Evolutionary conservation across 2,797 vertebrate species (phyloP).

Genomic region (Pangasius macronema): DNA sequence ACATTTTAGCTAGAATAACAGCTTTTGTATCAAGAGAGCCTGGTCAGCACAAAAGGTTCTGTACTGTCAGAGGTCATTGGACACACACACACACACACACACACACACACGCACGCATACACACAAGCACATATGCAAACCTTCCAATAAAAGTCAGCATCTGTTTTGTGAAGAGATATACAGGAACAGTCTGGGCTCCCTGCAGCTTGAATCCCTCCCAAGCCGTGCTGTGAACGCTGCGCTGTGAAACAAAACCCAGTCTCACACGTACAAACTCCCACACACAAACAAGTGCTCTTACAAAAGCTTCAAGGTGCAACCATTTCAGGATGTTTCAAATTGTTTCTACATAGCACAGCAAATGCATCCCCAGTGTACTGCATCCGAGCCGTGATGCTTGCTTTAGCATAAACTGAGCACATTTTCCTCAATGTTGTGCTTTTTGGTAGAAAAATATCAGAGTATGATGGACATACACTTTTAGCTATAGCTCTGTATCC

Average conservation of each 20-base stretch:
- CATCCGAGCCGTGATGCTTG: background rate
- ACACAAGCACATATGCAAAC: slow-evolving; percentile 22
- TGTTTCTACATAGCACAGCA: background rate
- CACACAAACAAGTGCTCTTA: slow-evolving; percentile 33
- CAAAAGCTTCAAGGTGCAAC: slow-evolving; percentile 10
- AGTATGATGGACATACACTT: background rate
- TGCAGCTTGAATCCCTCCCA: slow-evolving; percentile 46
- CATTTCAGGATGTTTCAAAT: background rate
- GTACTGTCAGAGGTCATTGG: slow-evolving; percentile 57
- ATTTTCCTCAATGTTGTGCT: background rate
- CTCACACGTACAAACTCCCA: slow-evolving; percentile 33
- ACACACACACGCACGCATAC: slow-evolving; percentile 19
- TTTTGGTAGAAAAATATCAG: background rate
- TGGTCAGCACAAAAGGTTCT: slow-evolving; percentile 55
- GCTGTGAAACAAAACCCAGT: slow-evolving; percentile 35
- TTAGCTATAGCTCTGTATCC: background rate
- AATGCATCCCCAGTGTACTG: too few species aligned
- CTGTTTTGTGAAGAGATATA: slow-evolving; percentile 52
- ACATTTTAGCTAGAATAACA: slow-evolving; percentile 50
- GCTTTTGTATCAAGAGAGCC: slow-evolving; percentile 47
- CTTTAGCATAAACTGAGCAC: background rate
- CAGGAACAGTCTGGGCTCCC: slow-evolving; percentile 51
- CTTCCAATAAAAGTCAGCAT: slow-evolving; percentile 49
- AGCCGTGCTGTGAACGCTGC: slow-evolving; percentile 35
- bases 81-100: slow-evolving; percentile 36